These are phyloP conservation scores for Achatina immaculata DNA, from an alignment of 1,140 invertebrate species.

Conservation along the genomic window DNA sequence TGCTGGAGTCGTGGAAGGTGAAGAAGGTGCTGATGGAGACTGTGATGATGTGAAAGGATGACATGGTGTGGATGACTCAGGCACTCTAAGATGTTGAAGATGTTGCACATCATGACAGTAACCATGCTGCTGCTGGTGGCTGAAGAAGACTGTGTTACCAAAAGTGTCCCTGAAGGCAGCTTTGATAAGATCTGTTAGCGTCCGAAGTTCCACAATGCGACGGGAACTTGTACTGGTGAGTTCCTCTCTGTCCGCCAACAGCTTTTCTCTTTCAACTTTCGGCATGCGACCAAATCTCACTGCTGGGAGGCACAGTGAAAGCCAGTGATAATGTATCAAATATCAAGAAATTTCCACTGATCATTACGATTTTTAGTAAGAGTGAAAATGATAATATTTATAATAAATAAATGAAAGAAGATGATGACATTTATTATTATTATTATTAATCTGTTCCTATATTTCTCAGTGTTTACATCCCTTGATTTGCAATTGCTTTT, in stretches of 20 bases:
- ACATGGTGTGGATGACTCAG: not conserved
- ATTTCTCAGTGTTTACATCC: too few species aligned
- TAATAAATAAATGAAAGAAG: too few species aligned
- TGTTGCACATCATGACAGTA: too few species aligned
- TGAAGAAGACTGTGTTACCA: conserved; percentile 45
- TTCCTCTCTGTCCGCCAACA: conserved; percentile 79
- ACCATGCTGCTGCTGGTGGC: conserved; percentile 14
- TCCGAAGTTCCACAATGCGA: conserved; percentile 56
- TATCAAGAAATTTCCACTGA: too few species aligned
- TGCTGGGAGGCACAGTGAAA: too few species aligned
- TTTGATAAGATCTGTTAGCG: conserved; percentile 57
- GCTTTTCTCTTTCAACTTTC: conserved; percentile 97
- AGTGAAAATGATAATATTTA: too few species aligned
- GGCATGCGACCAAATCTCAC: conserved; percentile 98
- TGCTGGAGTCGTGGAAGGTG: not conserved
- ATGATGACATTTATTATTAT: too few species aligned
- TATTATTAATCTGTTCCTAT: too few species aligned
- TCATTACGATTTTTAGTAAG: too few species aligned
- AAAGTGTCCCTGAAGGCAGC: conserved; percentile 57
- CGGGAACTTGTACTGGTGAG: conserved; percentile 47
- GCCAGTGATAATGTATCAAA: too few species aligned
- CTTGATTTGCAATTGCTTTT: too few species aligned
- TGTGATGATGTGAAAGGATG: not conserved
- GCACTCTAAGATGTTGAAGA: not conserved
- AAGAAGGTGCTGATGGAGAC: not conserved